Base-by-base conservation (phyloP, 2,797 vertebrate species). In the Antrozous pallidus region DNA sequence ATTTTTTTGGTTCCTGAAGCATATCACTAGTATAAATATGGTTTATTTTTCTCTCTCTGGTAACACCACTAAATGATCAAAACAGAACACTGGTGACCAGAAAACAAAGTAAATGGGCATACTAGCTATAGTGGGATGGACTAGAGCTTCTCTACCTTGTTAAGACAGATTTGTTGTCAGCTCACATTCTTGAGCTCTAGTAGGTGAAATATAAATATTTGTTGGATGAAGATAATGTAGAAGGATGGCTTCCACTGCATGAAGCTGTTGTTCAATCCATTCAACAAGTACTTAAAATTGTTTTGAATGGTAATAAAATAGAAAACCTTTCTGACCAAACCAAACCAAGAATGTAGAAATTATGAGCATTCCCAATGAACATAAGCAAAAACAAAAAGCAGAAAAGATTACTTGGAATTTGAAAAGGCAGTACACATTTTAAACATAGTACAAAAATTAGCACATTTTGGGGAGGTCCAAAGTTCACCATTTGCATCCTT, bases 181-280 rank as follows among this genome's bases (percentile, higher is more conserved):
- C 47, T 26, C 61, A 0, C 78, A 96, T 98, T n/a, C 98, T 97
- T 95, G 97, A 97, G 71, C 98, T 99, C 63, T 98, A 98, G 82
- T 98, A 98, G 97, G 97, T 98, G 75, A 97, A 98, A 69, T 97
- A 97, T 89, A 98, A 98, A n/a, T 98, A 97, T 26, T 98, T 98
- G 69, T 98, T 99, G 97, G 98, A 98, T 90, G 98, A 99, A 98
- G 95, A 97, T 90, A 98, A 99, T 97, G 97, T 98, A 45, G 98
- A 94, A 58, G 98, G 98, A 1, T 99, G 98, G 98, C 98, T 99
- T 93, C 99, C 98, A 12, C 87, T 99, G 77, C 99, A 99, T 31
- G 95, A 98, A 71, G 98, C 98, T 71, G 98, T 98, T 20, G 95
- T 98, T 77, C 97, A 98, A 90, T 98, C 98, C 28, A 86, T 98